Percentiles rank a stretch among this genome's conserved stretches.
Conservation (phyloP, 2,888 invertebrate genomes). For the Mechanitis messenoides region DNA sequence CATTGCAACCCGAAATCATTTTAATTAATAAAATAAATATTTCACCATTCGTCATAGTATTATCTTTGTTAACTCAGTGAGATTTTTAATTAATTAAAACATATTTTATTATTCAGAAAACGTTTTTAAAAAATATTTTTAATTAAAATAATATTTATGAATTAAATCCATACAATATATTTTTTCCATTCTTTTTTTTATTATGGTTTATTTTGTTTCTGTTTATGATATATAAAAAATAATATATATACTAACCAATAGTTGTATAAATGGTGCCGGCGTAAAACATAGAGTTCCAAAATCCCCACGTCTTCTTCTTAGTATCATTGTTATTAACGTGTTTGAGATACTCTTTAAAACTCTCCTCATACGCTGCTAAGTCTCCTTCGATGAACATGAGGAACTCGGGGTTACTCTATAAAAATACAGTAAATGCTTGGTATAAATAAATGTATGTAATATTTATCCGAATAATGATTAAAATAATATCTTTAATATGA, state of each 20-base stretch:
- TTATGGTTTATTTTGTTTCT: no score
- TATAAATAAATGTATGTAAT: no score
- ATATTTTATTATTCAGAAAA: neutral
- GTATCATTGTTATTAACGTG: conserved; percentile 59
- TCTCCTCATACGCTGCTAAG: conserved; percentile 71
- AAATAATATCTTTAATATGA: no score
- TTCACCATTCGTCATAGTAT: no score
- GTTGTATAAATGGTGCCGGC: conserved; percentile 93
- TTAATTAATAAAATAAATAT: no score
- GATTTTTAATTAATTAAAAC: neutral
- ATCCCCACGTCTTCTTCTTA: conserved; percentile 82
- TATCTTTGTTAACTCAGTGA: neutral
- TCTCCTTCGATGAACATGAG: conserved; percentile 40
- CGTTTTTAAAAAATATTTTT: neutral
- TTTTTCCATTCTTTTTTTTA: no score
- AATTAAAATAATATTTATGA: no score
- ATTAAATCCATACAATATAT: no score
- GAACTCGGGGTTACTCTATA: conserved; percentile 36
- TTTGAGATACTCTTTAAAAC: conserved; percentile 64
- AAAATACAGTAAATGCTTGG: no score
- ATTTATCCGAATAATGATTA: no score
- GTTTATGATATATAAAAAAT: neutral
- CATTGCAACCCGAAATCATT: no score
- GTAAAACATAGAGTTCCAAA: conserved; percentile 91
- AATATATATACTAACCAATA: conserved; percentile 80